These are phyloP conservation scores for Anoura caudifer DNA, from an alignment of 2,113 vertebrate genomes.

Conservation along the genomic window DNA sequence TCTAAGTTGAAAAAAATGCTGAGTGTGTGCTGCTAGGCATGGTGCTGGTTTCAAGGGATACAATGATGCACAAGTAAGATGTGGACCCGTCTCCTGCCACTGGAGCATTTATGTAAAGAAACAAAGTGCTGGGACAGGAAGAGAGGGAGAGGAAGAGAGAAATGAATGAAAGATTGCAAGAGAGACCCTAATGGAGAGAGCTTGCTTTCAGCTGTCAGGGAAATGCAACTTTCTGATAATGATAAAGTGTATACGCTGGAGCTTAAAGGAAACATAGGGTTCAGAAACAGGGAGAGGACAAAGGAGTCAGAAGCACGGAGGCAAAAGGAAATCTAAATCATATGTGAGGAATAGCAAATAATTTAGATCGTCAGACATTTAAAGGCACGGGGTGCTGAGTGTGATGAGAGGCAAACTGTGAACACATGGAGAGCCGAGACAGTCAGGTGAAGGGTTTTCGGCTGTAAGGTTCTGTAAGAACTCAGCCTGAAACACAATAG, in stretches of 20 bases:
- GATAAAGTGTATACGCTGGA: not conserved
- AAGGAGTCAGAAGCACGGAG: not conserved
- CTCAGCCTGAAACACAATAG: not conserved
- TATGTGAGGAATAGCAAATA: not conserved
- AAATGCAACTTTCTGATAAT: not conserved
- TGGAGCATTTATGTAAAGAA: not conserved
- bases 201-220: not conserved
- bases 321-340: not conserved
- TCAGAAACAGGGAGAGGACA: not conserved
- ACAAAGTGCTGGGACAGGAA: not conserved
- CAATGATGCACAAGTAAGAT: not conserved
- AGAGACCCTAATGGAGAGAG: not conserved
- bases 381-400: not conserved
- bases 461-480: not conserved
- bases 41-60: not conserved
- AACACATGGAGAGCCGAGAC: not conserved
- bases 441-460: not conserved
- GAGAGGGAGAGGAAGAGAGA: not conserved
- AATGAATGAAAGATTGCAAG: not conserved
- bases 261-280: not conserved
- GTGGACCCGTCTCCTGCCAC: not conserved
- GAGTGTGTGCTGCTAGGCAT: not conserved
- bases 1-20: not conserved
- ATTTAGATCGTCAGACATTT: not conserved
- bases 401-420: not conserved